phyloP scores from a whole-genome alignment of 2,797 vertebrate species.

The Chaunax sp. region DNA sequence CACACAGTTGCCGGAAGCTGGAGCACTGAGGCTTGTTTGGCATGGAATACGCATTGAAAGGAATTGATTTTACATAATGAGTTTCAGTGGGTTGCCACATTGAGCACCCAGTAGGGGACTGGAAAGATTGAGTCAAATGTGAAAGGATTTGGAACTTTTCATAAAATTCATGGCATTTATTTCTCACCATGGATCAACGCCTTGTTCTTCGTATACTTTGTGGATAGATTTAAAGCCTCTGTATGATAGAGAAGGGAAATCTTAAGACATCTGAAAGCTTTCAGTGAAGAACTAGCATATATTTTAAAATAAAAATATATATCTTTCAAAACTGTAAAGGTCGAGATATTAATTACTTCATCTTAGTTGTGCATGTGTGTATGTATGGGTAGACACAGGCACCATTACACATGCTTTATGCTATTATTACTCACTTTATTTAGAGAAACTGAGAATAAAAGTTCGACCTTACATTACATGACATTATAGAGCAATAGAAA shows the following conservation, averaged over 20 bases:
- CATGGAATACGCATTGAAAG: constrained; percentile 53
- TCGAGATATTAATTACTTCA: no score
- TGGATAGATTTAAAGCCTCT: constrained; percentile 23
- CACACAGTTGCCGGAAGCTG: constrained; percentile 51
- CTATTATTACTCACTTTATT: no score
- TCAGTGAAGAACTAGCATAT: constrained; percentile 4
- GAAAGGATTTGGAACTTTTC: constrained; percentile 53
- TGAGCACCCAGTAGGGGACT: constrained; percentile 48
- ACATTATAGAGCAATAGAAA: no score
- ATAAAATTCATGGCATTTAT: constrained; percentile 20
- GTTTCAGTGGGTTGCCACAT: constrained; percentile 53
- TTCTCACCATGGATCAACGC: constrained; percentile 7
- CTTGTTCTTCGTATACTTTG: neutral
- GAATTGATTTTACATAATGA: constrained; percentile 72
- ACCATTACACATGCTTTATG: no score
- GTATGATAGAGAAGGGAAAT: constrained; percentile 11
- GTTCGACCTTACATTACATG: no score
- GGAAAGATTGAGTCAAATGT: constrained; percentile 38
- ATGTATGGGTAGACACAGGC: no score
- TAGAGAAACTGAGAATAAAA: no score
- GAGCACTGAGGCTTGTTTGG: constrained; percentile 41
- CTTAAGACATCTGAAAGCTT: constrained; percentile 12
- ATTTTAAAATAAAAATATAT: no score
- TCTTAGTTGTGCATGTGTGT: no score
- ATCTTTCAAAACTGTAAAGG: no score